A percentile compares a stretch with the other conserved stretches of the same genome.
These are phyloP conservation scores for Pharmacophagus antenor DNA, from an alignment of 2,888 invertebrate genomes.

Conservation along the genomic window DNA sequence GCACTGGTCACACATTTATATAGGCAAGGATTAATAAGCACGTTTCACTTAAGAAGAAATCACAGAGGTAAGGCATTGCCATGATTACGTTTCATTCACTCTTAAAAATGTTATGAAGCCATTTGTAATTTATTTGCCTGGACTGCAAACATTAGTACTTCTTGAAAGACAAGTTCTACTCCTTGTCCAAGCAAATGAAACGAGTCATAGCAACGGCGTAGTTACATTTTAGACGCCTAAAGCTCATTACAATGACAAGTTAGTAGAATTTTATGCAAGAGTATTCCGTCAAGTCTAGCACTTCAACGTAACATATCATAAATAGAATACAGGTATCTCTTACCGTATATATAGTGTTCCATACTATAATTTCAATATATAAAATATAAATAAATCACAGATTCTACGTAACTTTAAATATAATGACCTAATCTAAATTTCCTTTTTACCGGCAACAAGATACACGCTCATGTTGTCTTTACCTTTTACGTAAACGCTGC, in stretches of 20 bases:
- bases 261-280: conserved; percentile 58
- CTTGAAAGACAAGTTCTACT: background rate
- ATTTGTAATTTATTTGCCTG: background rate
- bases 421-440: conserved; percentile 50
- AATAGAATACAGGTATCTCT: conserved; percentile 38
- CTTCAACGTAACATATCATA: conserved; percentile 48
- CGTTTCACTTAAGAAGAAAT: conserved; percentile 31
- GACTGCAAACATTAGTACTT: background rate
- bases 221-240: conserved; percentile 42
- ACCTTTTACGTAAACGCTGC: conserved; percentile 97
- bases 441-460: conserved; percentile 83
- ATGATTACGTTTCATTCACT: conserved; percentile 15
- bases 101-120: background rate
- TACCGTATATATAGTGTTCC: conserved; percentile 36
- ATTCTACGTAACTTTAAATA: conserved; percentile 65
- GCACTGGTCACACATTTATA: conserved; percentile 69
- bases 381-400: conserved; percentile 67
- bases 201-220: conserved; percentile 14
- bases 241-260: conserved; percentile 57
- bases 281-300: conserved; percentile 52
- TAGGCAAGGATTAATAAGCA: conserved; percentile 68
- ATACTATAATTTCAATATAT: conserved; percentile 36
- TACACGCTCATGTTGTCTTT: conserved; percentile 97
- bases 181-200: conserved; percentile 10
- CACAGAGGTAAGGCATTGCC: conserved; percentile 24